A percentile compares a stretch with the other conserved stretches of the same genome.
phyloP scores from a whole-genome alignment of 92 coral and sea anemone genomes.

The Parazoanthus swiftii region DNA sequence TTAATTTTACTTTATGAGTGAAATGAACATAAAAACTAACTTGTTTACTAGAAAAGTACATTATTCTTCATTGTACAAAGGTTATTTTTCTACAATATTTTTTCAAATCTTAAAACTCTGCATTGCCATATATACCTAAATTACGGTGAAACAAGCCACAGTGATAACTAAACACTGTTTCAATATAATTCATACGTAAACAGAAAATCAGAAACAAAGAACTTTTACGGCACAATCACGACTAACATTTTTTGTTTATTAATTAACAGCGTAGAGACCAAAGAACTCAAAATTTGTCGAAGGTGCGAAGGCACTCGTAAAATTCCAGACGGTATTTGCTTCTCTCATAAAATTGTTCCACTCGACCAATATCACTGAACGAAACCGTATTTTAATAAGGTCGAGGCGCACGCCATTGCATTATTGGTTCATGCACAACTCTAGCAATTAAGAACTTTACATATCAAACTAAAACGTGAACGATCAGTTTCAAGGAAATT shows the following conservation, averaged over 20 bases:
- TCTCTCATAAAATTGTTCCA: no score
- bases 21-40: no score
- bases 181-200: not conserved
- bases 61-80: not conserved
- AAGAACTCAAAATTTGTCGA: no score
- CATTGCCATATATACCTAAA: not conserved
- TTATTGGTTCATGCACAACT: not conserved
- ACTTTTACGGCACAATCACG: not conserved
- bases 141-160: not conserved
- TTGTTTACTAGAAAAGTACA: not conserved
- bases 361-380: not conserved
- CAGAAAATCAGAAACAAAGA: not conserved
- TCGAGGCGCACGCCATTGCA: not conserved
- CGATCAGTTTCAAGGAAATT: not conserved
- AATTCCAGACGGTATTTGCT: not conserved
- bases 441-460: not conserved
- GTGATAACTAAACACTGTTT: not conserved
- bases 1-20: not conserved
- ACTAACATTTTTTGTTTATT: not conserved
- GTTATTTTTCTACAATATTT: no score
- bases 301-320: not conserved
- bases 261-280: no score
- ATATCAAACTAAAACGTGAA: not conserved
- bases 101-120: not conserved
- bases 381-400: not conserved